A percentile compares a stretch with the other conserved stretches of the same genome.
Evolutionary conservation across 2,113 vertebrate genomes (phyloP).

Genomic region (Entomyzon cyanotis): DNA sequence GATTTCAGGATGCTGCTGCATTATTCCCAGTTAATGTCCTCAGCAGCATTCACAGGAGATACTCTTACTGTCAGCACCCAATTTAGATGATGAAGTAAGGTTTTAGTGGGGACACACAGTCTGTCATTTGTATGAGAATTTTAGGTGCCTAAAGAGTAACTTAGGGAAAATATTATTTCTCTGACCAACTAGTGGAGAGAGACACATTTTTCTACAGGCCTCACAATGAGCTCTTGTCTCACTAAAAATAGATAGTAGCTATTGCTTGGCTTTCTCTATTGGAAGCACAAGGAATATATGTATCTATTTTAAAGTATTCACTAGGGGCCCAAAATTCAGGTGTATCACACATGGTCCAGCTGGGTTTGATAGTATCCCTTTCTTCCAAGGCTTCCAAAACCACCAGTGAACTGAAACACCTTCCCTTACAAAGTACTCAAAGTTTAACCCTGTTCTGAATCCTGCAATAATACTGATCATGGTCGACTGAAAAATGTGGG

Average conservation of each 20-base stretch:
- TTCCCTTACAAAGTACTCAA: neutral
- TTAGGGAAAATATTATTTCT: neutral
- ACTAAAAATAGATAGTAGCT: neutral
- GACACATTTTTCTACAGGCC: neutral
- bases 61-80: neutral
- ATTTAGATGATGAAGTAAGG: neutral
- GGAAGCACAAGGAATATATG: neutral
- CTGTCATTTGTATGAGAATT: neutral
- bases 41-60: neutral
- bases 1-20: neutral
- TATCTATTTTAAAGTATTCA: neutral
- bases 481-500: neutral
- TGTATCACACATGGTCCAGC: neutral
- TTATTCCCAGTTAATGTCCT: neutral
- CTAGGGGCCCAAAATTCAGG: neutral
- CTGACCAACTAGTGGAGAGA: neutral
- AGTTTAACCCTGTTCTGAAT: neutral
- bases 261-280: neutral
- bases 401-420: neutral
- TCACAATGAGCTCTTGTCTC: neutral
- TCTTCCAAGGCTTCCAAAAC: neutral
- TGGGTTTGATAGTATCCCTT: neutral
- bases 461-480: neutral
- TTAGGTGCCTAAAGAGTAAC: neutral
- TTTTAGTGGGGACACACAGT: rapidly evolving